Evolutionary conservation across 2,797 vertebrate genomes (phyloP), one percentile per base, ranked within the genome.

Genomic region (Siniperca undulata): DNA sequence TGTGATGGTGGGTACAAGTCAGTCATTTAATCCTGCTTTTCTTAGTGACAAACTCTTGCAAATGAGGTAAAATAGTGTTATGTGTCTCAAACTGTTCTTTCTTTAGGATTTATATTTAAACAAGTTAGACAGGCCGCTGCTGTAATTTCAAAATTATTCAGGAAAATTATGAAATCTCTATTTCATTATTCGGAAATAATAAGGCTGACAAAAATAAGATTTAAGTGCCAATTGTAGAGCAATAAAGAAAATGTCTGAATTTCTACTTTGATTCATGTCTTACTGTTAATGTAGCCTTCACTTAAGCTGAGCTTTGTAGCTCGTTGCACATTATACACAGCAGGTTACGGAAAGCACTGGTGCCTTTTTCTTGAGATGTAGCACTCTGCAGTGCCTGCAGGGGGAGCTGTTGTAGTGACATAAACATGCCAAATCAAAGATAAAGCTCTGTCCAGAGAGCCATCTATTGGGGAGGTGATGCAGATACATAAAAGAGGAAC

Each of bases 401-500:
- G 78, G 34, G 86, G 85, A 14, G 90, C 86, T 59, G 67, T 30
- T 59, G 67, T 59, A 48, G 14, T 42, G n/a, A 68, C 48, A 58
- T 5, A 14, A 75, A 38, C n/a, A 78, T n/a, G 64, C 24, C 64
- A 34, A 42, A 68, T 69, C 7, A 59, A 52, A 76, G 55, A 9
- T 17, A 11, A 74, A 81, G 70, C 74, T 77, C 65, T 62, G 80
- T 53, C 70, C 14, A 61, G 7, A 71, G 76, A 46, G 77, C 77
- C 86, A 60, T 80, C 88, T 82, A 8, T 59, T 52, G 80, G 81
- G 38, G 77, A 74, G 74, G 69, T 11, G 17, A 71, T 10, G 82
- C 77, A 82, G 70, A 88, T 78, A 80, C 82, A 81, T 4, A 34
- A 30, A 61, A 53, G 40, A 77, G 40, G 69, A 82, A 53, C 75